phyloP scores from a whole-genome alignment of 2,797 vertebrate species.

The Poeciliopsis infans region DNA sequence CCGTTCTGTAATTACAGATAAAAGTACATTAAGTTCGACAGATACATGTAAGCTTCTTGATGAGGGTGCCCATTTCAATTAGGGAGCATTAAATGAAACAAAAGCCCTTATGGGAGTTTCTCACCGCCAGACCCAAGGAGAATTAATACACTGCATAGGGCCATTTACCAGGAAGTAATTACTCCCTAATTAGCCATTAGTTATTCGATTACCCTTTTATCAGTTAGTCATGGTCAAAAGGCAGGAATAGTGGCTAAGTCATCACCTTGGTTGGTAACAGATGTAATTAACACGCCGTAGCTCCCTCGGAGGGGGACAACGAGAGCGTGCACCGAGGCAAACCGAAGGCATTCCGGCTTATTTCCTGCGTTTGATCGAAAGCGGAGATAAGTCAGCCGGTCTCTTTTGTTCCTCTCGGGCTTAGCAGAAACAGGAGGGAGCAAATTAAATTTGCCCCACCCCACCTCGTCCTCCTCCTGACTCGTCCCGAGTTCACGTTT shows the following conservation, averaged over 20 bases:
- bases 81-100: constrained; percentile 79
- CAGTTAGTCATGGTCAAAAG: constrained; percentile 83
- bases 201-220: constrained; percentile 86
- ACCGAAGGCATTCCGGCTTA: constrained; percentile 56
- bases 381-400: constrained; percentile 51
- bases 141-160: constrained; percentile 79
- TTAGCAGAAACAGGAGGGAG: constrained; percentile 30
- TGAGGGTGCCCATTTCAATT: constrained; percentile 84
- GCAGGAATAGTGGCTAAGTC: constrained; percentile 76
- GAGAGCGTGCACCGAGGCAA: constrained; percentile 41
- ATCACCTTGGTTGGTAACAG: constrained; percentile 77
- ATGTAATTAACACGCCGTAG: constrained; percentile 72
- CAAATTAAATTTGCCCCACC: constrained; percentile 28
- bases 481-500: constrained; percentile 16
- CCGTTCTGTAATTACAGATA: constrained; percentile 77
- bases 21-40: constrained; percentile 78
- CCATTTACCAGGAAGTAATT: constrained; percentile 82
- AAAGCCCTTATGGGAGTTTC: constrained; percentile 79
- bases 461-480: constrained; percentile 7
- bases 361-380: constrained; percentile 66
- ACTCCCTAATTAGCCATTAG: constrained; percentile 84
- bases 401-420: constrained; percentile 24
- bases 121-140: constrained; percentile 74
- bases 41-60: constrained; percentile 77
- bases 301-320: constrained; percentile 45